Evolutionary conservation across 2,797 vertebrate genomes (phyloP).

Genomic region (Amphiprion clarkii): DNA sequence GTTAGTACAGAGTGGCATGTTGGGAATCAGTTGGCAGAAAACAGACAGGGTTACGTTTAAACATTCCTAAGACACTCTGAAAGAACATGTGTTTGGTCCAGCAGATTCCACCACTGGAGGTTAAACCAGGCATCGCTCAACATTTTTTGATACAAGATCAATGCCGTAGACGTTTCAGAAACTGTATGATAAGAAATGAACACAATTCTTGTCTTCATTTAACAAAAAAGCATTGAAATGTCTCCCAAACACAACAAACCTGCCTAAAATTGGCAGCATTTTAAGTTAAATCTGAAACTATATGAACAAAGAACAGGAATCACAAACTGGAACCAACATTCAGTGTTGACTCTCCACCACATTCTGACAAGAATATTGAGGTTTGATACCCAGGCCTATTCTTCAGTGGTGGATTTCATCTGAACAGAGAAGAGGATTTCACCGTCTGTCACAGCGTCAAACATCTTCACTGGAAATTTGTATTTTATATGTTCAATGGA

Average conservation of each 20-base stretch:
- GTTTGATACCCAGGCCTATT: background rate
- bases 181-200: background rate
- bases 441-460: conserved; percentile 41
- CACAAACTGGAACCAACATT: conserved; percentile 6
- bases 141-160: background rate
- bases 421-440: conserved; percentile 7
- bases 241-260: background rate
- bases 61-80: conserved; percentile 14
- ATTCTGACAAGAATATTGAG: background rate
- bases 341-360: background rate
- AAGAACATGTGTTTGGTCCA: conserved; percentile 22
- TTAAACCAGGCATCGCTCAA: background rate
- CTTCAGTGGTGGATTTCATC: background rate
- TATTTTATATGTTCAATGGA: background rate
- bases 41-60: background rate
- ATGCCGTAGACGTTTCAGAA: background rate
- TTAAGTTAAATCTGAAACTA: background rate
- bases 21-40: too few species aligned
- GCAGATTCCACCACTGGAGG: background rate
- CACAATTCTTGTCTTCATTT: background rate
- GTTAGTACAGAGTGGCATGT: background rate
- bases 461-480: background rate
- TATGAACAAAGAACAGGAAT: background rate
- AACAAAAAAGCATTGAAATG: background rate
- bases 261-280: background rate